Evolutionary conservation across 2,113 vertebrate genomes (phyloP).

Genomic region (Phoxinus phoxinus): DNA sequence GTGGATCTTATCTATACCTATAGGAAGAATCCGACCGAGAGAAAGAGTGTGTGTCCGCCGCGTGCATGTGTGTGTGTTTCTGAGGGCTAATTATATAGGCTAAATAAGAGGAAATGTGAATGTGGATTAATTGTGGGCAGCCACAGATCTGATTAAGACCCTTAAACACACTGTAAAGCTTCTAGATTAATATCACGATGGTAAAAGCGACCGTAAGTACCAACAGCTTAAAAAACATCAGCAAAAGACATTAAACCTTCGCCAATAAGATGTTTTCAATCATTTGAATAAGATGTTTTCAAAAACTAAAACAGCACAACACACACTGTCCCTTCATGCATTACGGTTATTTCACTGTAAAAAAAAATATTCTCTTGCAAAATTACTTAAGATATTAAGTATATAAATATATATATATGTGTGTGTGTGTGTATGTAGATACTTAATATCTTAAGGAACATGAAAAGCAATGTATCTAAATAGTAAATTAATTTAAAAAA

Average conservation of each 20-base stretch:
- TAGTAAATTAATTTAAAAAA: too few relatives aligned
- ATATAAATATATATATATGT: too few relatives aligned
- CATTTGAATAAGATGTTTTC: too few relatives aligned
- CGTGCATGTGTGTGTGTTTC: not conserved
- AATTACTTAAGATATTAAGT: too few relatives aligned
- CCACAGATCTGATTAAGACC: conserved; percentile 13
- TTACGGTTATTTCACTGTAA: not conserved
- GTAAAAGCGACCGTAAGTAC: not conserved
- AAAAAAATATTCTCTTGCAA: too few relatives aligned
- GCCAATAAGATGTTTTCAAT: too few relatives aligned
- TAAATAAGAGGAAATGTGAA: not conserved
- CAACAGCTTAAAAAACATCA: not conserved
- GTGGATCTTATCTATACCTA: conserved; percentile 72
- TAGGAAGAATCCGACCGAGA: conserved; percentile 62
- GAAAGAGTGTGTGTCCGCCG: not conserved
- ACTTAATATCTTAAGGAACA: too few relatives aligned
- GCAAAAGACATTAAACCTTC: not conserved
- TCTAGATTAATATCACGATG: not conserved
- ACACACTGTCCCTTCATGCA: not conserved
- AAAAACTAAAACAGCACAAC: too few relatives aligned
- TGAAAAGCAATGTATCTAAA: too few relatives aligned
- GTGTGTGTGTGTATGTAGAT: too few relatives aligned
- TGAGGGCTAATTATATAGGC: not conserved
- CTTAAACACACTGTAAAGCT: conserved; percentile 11
- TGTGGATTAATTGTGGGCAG: conserved; percentile 18